phyloP scores from a whole-genome alignment of 2,888 invertebrate species.

The Dryomyza anilis region DNA sequence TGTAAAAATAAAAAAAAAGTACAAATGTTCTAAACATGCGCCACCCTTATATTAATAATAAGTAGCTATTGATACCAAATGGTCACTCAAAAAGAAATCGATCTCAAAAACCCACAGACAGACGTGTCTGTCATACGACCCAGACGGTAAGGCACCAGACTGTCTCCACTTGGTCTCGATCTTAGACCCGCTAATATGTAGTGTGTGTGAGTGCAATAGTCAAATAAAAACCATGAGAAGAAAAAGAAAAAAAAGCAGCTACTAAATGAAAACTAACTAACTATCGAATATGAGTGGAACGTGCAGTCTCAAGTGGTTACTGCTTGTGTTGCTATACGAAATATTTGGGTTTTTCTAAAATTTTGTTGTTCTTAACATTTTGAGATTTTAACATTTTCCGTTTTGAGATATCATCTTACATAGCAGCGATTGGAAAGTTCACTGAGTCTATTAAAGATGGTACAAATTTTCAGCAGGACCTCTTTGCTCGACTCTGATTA shows the following conservation, averaged over 20 bases:
- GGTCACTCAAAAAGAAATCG: neutral
- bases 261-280: no score
- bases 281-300: conserved; percentile 32
- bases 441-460: conserved; percentile 1
- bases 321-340: conserved; percentile 14
- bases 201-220: no score
- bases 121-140: neutral
- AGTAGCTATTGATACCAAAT: no score
- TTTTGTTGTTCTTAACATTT: conserved; percentile 28
- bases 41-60: no score
- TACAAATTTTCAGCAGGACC: neutral
- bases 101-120: neutral
- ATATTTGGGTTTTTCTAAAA: neutral
- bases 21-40: no score
- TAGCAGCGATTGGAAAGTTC: conserved; percentile 25
- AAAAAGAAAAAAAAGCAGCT: no score
- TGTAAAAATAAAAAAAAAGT: neutral
- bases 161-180: neutral
- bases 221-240: no score
- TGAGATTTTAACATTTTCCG: conserved; percentile 43
- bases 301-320: conserved; percentile 34
- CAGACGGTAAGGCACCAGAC: neutral
- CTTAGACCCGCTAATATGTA: no score
- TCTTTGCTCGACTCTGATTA: conserved; percentile 40
- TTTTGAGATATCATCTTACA: conserved; percentile 47